Evolutionary conservation across 1,140 invertebrate genomes (phyloP).

Genomic region (Drosophila setifemur): DNA sequence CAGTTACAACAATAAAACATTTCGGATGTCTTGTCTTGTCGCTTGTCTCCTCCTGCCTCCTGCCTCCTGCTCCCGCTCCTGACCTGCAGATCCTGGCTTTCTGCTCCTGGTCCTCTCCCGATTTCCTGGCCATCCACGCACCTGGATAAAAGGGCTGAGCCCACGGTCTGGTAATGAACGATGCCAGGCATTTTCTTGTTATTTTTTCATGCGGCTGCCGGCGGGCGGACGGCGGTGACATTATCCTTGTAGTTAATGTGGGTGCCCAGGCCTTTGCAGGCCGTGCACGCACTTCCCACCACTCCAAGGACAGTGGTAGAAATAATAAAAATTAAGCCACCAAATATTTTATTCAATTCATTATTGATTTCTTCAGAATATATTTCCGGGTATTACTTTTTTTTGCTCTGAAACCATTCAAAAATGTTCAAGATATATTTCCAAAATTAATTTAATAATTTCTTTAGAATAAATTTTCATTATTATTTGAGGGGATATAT

Average conservation of each 20-base stretch:
- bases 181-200: conserved; percentile 76
- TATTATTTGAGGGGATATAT: no score
- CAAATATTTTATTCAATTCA: no score
- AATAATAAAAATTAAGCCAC: no score
- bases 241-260: conserved; percentile 77
- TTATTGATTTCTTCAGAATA: no score
- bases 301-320: conserved; percentile 28
- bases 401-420: no score
- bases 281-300: conserved; percentile 43
- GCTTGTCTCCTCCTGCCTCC: conserved; percentile 31
- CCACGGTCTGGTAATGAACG: conserved; percentile 53
- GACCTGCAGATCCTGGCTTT: neutral
- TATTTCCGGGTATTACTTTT: no score
- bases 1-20: conserved; percentile 80
- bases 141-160: conserved; percentile 43
- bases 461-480: no score
- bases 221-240: conserved; percentile 36
- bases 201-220: conserved; percentile 58
- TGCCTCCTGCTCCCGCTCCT: neutral
- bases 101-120: neutral
- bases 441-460: no score
- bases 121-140: conserved; percentile 13
- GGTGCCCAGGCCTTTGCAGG: conserved; percentile 41
- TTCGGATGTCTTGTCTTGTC: conserved; percentile 69
- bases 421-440: no score